Percentiles rank a stretch among this genome's conserved stretches.
These are phyloP conservation scores for Uropetala carovei DNA, from an alignment of 2,888 invertebrate species.

Conservation along the genomic window DNA sequence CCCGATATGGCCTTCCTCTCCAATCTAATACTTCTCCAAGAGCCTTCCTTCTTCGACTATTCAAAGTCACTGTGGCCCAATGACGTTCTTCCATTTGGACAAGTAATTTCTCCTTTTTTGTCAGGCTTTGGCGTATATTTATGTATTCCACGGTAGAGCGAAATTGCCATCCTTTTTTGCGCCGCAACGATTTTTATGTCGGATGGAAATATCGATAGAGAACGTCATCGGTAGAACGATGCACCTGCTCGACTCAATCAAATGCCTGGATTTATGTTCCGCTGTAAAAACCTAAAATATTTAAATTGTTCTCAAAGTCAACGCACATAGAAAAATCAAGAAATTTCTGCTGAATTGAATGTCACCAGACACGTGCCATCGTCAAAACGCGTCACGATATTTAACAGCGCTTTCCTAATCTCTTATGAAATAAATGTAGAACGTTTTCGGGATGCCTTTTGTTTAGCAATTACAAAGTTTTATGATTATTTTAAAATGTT, in stretches of 20 bases:
- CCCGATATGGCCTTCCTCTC: background rate
- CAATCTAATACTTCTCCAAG: background rate
- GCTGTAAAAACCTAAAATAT: background rate
- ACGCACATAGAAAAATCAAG: too few relatives aligned
- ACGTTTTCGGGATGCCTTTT: too few relatives aligned
- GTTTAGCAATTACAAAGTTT: too few relatives aligned
- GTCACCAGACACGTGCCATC: too few relatives aligned
- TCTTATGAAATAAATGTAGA: too few relatives aligned
- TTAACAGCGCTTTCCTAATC: too few relatives aligned
- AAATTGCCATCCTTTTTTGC: constrained; percentile 10
- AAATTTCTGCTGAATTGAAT: too few relatives aligned
- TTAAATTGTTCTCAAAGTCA: too few relatives aligned
- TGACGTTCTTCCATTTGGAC: background rate
- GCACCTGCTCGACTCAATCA: constrained; percentile 16
- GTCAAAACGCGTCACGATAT: too few relatives aligned
- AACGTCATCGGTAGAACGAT: background rate
- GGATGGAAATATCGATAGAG: background rate
- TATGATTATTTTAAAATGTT: too few relatives aligned
- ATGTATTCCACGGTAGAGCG: background rate
- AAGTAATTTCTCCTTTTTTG: background rate
- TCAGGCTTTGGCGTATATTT: background rate
- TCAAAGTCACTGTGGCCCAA: constrained; percentile 18
- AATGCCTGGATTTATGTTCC: background rate
- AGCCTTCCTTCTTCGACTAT: background rate
- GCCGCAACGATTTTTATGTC: background rate